Evolutionary conservation across 1,140 invertebrate genomes (phyloP), one percentile per base, ranked within the genome.

Genomic region (Ips typographus): DNA sequence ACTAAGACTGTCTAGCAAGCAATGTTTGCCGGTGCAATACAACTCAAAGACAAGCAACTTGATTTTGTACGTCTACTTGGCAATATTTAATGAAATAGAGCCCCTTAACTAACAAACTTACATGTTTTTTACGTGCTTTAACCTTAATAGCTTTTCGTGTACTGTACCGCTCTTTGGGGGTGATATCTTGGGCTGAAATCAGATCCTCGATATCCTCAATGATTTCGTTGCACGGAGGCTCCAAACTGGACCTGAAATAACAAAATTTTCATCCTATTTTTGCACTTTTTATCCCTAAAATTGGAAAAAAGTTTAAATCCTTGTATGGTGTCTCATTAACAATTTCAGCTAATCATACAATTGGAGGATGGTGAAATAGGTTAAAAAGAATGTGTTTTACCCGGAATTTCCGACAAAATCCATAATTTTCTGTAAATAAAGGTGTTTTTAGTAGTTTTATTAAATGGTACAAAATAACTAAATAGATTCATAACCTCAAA

Each of bases 181-280:
- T 89, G 44, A 92, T 87, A 76, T 93, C 90, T 77, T 92, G 87
- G 0, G 89, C 85, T 37, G 87, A 88, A 81, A 93, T 90, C 63
- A 93, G 81, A 84, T 93, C 91, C 80, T 93, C 91, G 65, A 93
- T 93, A 82, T 93, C 91, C 64, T 87, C 85, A 65, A 91, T 86
- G 72, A 89, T 87, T 79, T 89, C 89, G 61, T 82, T 82, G 74
- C 87, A 87, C 4, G 72, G 58, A 43, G 68, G 42, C 40, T 66
- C 64, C 38, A 55, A 42, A 49, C 36, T 59, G 4, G 58, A 67
- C n/a, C 70, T 71, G 37, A 51, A 65, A 65, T 8, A 41, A 44
- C 6, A 52, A 49, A 40, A 42, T 56, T 53, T 65, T 4, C 3
- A 49, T 49, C 6, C 7, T 49, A 3, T 8, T 49, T 22, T 49